Conservation (phyloP, 2,888 invertebrate genomes). For the Nyleta sp. region DNA sequence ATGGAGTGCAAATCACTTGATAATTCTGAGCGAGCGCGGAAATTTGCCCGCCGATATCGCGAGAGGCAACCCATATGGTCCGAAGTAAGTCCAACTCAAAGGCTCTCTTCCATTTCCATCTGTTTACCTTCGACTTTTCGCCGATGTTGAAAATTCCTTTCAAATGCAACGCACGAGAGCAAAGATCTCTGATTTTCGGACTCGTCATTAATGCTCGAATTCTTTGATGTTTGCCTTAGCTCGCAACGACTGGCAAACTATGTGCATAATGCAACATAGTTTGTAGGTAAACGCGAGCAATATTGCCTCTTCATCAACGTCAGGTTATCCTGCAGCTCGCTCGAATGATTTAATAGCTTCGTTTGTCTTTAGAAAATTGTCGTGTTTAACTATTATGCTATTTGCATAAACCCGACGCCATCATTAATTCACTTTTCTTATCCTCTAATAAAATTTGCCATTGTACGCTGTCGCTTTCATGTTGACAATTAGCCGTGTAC, state of each 20-base stretch:
- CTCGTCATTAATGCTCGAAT: constrained; percentile 57
- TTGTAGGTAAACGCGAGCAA: constrained; percentile 42
- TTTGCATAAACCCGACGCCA: neutral
- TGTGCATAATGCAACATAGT: constrained; percentile 54
- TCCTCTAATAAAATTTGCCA: no score
- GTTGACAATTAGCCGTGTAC: no score
- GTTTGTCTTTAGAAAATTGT: constrained; percentile 21
- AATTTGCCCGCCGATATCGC: constrained; percentile 23
- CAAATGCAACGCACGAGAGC: constrained; percentile 29
- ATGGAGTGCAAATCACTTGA: no score
- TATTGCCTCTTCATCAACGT: constrained; percentile 53
- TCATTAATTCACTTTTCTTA: no score
- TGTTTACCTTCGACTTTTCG: constrained; percentile 55
- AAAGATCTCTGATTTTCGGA: constrained; percentile 55
- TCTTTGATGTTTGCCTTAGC: constrained; percentile 57
- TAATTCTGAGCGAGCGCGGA: neutral
- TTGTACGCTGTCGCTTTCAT: no score
- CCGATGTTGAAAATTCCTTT: constrained; percentile 31
- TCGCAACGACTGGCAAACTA: constrained; percentile 43
- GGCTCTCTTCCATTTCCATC: constrained; percentile 29
- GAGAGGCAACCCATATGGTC: constrained; percentile 9
- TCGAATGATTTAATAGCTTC: constrained; percentile 39
- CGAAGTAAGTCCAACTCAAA: constrained; percentile 30
- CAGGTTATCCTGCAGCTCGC: constrained; percentile 22
- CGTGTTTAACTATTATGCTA: constrained; percentile 1